Conservation (phyloP, 2,888 invertebrate genomes). For the Mactromeris polynyma region DNA sequence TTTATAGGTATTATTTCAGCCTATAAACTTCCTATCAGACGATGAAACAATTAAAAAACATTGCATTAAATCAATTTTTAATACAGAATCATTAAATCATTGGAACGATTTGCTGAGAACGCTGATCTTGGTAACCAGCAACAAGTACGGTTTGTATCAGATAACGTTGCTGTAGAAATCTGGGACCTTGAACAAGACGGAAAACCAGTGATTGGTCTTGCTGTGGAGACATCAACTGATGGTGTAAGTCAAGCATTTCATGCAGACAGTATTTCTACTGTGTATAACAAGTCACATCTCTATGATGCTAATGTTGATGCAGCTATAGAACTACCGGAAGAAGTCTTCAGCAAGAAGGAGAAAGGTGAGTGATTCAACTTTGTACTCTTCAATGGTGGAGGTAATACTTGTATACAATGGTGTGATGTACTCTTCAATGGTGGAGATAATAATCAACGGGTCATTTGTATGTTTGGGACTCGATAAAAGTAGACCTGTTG, state of each 20-base stretch:
- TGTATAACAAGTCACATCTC: conserved; percentile 72
- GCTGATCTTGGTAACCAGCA: conserved; percentile 68
- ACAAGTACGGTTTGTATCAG: conserved; percentile 73
- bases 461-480: no score
- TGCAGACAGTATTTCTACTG: conserved; percentile 68
- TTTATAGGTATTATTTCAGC: no score
- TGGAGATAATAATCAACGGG: no score
- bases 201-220: conserved; percentile 79
- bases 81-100: conserved; percentile 70
- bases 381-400: not conserved
- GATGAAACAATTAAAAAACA: no score
- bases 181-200: conserved; percentile 74
- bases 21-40: no score
- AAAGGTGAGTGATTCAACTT: conserved; percentile 62
- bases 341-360: conserved; percentile 71
- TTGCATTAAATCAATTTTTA: no score
- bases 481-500: no score
- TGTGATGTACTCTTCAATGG: no score
- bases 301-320: conserved; percentile 74
- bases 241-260: conserved; percentile 53
- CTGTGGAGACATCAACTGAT: conserved; percentile 62
- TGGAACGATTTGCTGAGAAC: conserved; percentile 78
- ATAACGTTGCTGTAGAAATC: conserved; percentile 80
- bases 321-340: conserved; percentile 80
- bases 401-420: no score